phyloP scores from a whole-genome alignment of 2,888 invertebrate species.

The Ormyrus labotus region DNA sequence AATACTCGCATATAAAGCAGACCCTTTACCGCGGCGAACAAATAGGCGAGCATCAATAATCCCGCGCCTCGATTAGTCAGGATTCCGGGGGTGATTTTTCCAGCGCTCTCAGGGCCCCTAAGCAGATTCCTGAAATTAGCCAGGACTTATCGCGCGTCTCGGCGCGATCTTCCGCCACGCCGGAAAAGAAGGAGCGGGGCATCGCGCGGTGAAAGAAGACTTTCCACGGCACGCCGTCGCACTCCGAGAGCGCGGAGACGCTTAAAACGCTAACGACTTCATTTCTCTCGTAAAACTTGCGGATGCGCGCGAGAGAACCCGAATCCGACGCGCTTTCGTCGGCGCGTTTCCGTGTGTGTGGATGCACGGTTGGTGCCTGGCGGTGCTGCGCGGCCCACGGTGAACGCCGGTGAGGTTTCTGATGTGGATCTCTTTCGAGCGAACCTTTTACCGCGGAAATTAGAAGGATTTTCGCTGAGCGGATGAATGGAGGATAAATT shows the following conservation, averaged over 20 bases:
- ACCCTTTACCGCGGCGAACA: neutral
- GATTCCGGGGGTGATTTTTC: constrained; percentile 28
- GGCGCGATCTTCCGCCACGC: neutral
- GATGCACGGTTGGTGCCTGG: no score
- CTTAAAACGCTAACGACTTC: constrained; percentile 40
- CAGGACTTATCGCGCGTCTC: constrained; percentile 18
- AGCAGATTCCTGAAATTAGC: constrained; percentile 45
- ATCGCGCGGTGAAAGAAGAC: neutral
- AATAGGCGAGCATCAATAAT: constrained; percentile 43
- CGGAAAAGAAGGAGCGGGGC: neutral
- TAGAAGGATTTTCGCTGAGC: no score
- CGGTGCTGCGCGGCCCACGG: neutral
- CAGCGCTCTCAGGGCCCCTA: neutral
- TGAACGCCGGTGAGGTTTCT: neutral
- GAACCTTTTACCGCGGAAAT: no score
- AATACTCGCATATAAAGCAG: constrained; percentile 6
- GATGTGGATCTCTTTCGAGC: no score
- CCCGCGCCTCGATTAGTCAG: constrained; percentile 46
- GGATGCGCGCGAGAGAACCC: neutral
- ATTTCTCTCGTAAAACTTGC: constrained; percentile 51
- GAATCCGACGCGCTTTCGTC: constrained; percentile 11
- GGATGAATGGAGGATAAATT: no score
- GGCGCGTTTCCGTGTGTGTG: neutral
- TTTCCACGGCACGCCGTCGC: neutral
- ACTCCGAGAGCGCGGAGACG: neutral